Conservation (phyloP, 2,888 invertebrate species). For the Caenorhabditis auriculariae region DNA sequence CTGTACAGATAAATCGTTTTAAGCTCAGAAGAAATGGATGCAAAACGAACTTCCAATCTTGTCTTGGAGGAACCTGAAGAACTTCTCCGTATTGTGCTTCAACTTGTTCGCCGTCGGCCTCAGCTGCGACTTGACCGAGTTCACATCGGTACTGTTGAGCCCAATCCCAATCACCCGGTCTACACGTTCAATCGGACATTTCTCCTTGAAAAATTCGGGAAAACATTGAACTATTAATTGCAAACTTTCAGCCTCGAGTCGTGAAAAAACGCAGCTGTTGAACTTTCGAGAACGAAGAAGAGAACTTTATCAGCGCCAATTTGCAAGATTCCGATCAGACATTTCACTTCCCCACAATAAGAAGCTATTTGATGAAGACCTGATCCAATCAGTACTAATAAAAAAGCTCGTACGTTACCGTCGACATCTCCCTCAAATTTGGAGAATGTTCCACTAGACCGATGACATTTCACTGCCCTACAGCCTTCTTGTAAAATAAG, state of each 20-base stretch:
- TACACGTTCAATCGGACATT: constrained; percentile 15
- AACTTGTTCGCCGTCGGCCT: constrained; percentile 13
- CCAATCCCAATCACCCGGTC: constrained; percentile 19
- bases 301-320: constrained; percentile 37
- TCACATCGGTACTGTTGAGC: constrained; percentile 7
- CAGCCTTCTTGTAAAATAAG: too few species aligned
- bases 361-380: too few species aligned
- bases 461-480: too few species aligned
- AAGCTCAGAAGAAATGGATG: not conserved
- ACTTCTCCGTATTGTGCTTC: constrained; percentile 32
- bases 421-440: too few species aligned
- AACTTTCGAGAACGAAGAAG: constrained; percentile 39
- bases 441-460: too few species aligned
- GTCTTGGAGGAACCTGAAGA: constrained; percentile 34
- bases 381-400: too few species aligned
- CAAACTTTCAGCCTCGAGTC: not conserved
- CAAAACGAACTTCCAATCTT: constrained; percentile 3
- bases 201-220: constrained; percentile 11
- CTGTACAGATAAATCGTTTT: constrained; percentile 9
- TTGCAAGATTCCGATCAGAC: constrained; percentile 34
- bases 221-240: not conserved
- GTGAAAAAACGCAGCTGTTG: constrained; percentile 18
- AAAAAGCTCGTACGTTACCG: too few species aligned
- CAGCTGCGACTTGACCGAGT: constrained; percentile 9
- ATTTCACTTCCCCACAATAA: constrained; percentile 41